Base-by-base conservation (phyloP, 2,113 vertebrate genomes). In the Pterocles orientalis region DNA sequence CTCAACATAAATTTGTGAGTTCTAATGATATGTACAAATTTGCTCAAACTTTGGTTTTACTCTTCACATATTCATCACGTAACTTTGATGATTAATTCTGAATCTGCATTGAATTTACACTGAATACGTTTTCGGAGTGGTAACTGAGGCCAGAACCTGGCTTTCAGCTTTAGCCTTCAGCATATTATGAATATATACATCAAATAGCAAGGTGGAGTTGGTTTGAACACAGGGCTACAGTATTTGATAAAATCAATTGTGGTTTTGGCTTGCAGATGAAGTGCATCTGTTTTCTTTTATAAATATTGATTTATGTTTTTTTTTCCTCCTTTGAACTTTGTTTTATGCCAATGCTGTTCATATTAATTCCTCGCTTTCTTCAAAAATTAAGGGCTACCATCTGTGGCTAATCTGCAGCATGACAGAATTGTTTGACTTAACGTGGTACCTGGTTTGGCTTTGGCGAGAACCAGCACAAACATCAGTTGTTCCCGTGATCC, bases 251-350 rank as follows among this genome's bases (percentile, higher is more conserved):
- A 95, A 86, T 87, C 90, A 82, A 0, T 36, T 79, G 80, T 89
- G 73, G 72, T 71, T 94, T 96, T 95, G 92, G 86, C 92, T 87
- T 86, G 57, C 65, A 88, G 34, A 54, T 84, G 83, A 87, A 78
- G 69, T 88, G 68, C 92, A 84, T 96, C 90, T 97, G 94, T 78
- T 95, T 94, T 93, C 80, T 92, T 94, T 96, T 96, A 96, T 90
- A 94, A 95, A 92, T 86, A 91, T 19, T 86, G 60, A n/a, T 50
- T 70, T 41, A 28, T 29, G 18, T 45, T 10, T 53, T 34, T 73
- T 72, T 88, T 50, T 14, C 6, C 3, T 23, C 33, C 72, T 95
- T 94, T 95, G 95, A 97, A 95, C 90, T 93, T 93, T 76, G 54
- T 85, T 92, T 94, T 92, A 66, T 94, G 95, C 81, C 78, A 70